Percentiles rank a stretch among this genome's conserved stretches.
Evolutionary conservation across 2,888 invertebrate genomes (phyloP).

Genomic region (Thecocarcelia acutangulata): DNA sequence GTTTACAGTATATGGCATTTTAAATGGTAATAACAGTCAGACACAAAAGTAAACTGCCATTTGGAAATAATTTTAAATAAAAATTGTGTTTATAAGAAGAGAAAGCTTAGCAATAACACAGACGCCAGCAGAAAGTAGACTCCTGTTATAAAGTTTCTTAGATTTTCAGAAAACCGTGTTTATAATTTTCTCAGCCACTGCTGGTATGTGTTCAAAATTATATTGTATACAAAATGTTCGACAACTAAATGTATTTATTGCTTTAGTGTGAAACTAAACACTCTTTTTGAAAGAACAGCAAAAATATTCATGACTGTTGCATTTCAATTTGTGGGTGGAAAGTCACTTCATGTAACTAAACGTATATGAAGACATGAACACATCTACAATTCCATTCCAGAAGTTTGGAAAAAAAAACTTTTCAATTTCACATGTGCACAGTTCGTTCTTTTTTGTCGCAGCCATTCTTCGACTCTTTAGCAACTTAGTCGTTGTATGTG

Average conservation of each 20-base stretch:
- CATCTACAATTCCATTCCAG: conserved; percentile 36
- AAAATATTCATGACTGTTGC: conserved; percentile 63
- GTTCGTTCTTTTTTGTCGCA: conserved; percentile 5
- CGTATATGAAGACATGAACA: conserved; percentile 10
- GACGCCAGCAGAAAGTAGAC: too few species aligned
- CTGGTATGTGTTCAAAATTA: conserved; percentile 2
- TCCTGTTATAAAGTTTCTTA: too few species aligned
- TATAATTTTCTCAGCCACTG: conserved; percentile 11
- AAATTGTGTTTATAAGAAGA: too few species aligned
- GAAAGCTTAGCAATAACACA: too few species aligned
- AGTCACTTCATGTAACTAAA: conserved; percentile 1
- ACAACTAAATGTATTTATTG: conserved; percentile 66
- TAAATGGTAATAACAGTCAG: conserved; percentile 2
- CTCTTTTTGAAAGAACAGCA: conserved; percentile 58
- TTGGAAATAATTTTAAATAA: too few species aligned
- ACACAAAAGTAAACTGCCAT: background rate
- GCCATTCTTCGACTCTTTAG: conserved; percentile 33
- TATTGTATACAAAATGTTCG: conserved; percentile 56
- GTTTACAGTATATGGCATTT: conserved; percentile 12
- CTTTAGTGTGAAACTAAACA: conserved; percentile 67
- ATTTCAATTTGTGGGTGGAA: conserved; percentile 64
- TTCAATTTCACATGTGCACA: conserved; percentile 47
- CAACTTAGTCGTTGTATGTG: conserved; percentile 45
- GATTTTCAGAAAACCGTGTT: background rate
- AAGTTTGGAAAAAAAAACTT: conserved; percentile 58